These are phyloP conservation scores for Manis javanica DNA, from an alignment of 2,797 vertebrate genomes.

Conservation along the genomic window DNA sequence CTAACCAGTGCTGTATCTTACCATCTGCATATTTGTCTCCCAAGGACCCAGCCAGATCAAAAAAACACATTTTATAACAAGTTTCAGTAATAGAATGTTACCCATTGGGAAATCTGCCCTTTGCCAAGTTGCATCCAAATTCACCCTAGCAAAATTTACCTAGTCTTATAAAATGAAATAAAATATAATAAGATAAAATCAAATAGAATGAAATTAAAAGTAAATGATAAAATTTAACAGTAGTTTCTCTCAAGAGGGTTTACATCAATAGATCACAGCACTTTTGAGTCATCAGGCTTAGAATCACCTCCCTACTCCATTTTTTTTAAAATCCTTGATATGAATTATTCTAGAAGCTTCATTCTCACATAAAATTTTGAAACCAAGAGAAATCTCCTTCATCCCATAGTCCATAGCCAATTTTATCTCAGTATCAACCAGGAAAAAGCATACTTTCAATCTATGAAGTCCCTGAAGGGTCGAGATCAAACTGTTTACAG, in stretches of 20 bases:
- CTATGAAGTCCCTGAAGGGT: neutral
- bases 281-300: neutral
- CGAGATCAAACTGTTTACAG: neutral
- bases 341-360: neutral
- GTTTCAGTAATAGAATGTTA: conserved; percentile 28
- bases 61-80: conserved; percentile 43
- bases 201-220: neutral
- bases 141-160: conserved; percentile 7
- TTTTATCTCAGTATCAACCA: conserved; percentile 9
- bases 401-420: neutral
- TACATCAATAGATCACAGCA: neutral
- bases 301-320: neutral
- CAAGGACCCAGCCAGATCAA: neutral
- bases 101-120: neutral
- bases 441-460: neutral
- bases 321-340: neutral
- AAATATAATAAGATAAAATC: conserved; percentile 1
- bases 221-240: neutral
- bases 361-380: conserved; percentile 38
- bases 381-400: neutral
- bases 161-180: conserved; percentile 19
- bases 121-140: conserved; percentile 31
- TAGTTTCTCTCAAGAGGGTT: neutral
- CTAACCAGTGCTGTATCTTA: neutral
- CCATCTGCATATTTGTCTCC: conserved; percentile 3